Percentiles rank a stretch among this genome's conserved stretches.
Evolutionary conservation across 2,113 vertebrate species (phyloP).

Genomic region (Cinclus cinclus): DNA sequence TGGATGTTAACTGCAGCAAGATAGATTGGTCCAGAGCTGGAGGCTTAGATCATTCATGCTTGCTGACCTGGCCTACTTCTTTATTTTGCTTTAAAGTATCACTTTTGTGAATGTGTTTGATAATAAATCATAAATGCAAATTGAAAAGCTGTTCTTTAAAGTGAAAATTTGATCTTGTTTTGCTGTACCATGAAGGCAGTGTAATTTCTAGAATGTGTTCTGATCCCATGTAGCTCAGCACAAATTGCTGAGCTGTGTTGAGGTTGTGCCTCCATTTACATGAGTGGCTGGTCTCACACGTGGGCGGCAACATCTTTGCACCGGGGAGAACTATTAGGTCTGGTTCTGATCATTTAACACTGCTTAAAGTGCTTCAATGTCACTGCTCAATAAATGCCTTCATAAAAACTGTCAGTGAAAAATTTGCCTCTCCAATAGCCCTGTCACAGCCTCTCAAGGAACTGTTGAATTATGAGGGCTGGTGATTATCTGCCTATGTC

Average conservation of each 20-base stretch:
- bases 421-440: not conserved
- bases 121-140: not conserved
- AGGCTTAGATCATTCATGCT: not conserved
- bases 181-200: not conserved
- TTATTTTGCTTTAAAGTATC: not conserved
- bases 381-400: not conserved
- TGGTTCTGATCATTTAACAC: not conserved
- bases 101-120: not conserved
- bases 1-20: not conserved
- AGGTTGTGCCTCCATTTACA: not conserved
- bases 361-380: not conserved
- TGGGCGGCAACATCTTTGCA: not conserved
- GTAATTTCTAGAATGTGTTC: not conserved
- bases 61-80: not conserved
- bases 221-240: not conserved
- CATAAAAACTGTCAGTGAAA: not conserved
- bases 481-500: not conserved
- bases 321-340: rapidly evolving
- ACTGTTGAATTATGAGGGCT: not conserved
- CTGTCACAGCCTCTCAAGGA: not conserved
- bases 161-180: not conserved
- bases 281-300: rapidly evolving
- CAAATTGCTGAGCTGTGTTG: not conserved
- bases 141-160: not conserved
- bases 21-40: not conserved